Conservation (phyloP, 2,888 invertebrate species). For the Sesia apiformis region DNA sequence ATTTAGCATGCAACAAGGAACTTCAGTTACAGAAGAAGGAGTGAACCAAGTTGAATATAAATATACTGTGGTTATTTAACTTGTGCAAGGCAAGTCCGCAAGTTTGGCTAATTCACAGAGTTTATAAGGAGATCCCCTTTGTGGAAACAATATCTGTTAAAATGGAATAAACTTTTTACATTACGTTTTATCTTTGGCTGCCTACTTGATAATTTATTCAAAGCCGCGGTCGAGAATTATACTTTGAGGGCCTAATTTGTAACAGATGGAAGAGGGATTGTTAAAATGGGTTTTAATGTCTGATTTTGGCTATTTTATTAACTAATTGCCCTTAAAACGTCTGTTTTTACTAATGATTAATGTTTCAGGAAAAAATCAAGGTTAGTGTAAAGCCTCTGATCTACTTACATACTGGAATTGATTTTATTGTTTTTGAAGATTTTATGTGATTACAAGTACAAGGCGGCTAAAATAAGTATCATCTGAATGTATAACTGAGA, state of each 20-base stretch:
- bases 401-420: too few species aligned
- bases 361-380: neutral
- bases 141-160: conserved; percentile 25
- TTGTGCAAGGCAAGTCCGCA: conserved; percentile 9
- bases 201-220: conserved; percentile 33
- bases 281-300: conserved; percentile 10
- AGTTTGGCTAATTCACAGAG: conserved; percentile 24
- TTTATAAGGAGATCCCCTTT: conserved; percentile 18
- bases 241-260: neutral
- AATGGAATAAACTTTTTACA: conserved; percentile 32
- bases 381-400: too few species aligned
- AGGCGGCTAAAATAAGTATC: too few species aligned
- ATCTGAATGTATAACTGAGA: too few species aligned
- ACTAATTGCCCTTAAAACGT: neutral
- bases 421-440: too few species aligned
- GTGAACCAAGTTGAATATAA: neutral
- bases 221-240: conserved; percentile 12
- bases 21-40: neutral
- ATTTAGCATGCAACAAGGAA: neutral
- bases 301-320: conserved; percentile 1
- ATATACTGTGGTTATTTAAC: neutral
- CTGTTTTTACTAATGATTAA: neutral
- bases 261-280: neutral
- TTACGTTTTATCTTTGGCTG: conserved; percentile 24
- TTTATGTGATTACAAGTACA: too few species aligned